phyloP scores from a whole-genome alignment of 2,113 vertebrate species.

The Mastomys coucha region DNA sequence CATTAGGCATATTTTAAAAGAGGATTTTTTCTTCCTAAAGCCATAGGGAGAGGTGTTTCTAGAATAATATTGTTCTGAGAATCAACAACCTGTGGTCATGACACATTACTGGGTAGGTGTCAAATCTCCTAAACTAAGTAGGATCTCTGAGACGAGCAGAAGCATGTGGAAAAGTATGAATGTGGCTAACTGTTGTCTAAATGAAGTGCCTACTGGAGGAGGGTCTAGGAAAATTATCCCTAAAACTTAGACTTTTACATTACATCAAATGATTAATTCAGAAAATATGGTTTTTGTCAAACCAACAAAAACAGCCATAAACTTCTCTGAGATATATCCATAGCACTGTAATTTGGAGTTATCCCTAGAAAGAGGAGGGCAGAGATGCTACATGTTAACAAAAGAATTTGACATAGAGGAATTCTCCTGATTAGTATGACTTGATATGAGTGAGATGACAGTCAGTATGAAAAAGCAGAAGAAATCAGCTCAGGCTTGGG shows the following conservation, averaged over 20 bases:
- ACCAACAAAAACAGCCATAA: background rate
- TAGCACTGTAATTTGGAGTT: background rate
- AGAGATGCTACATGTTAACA: background rate
- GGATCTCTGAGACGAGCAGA: background rate
- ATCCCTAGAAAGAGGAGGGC: background rate
- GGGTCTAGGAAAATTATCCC: background rate
- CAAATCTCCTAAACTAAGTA: background rate
- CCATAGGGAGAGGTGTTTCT: background rate
- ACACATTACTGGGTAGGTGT: background rate
- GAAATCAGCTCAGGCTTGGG: background rate
- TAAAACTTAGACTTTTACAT: conserved; percentile 40
- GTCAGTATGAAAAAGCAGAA: background rate
- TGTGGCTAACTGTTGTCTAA: background rate
- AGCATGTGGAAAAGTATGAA: background rate
- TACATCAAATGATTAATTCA: background rate
- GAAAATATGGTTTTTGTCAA: conserved; percentile 36
- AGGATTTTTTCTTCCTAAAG: background rate
- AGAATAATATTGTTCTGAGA: background rate
- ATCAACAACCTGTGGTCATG: background rate
- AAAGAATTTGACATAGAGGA: conserved; percentile 1
- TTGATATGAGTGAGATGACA: background rate
- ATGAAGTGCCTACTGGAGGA: background rate
- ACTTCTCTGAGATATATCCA: background rate
- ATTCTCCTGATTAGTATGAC: background rate
- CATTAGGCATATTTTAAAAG: background rate